Evolutionary conservation across 2,113 vertebrate genomes (phyloP), one percentile per base, ranked within the genome.

Genomic region (Dinomys branickii): DNA sequence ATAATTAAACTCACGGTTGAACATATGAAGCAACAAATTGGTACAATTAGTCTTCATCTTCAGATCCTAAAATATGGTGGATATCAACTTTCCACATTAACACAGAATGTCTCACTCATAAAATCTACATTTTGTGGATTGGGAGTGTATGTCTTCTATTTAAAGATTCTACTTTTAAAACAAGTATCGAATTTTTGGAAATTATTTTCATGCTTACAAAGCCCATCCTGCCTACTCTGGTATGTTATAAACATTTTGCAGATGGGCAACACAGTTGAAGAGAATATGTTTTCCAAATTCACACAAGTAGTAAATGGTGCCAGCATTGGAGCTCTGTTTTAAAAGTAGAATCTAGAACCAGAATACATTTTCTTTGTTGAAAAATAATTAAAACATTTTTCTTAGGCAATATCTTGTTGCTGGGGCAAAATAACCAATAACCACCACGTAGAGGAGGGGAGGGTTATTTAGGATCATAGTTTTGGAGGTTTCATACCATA

Each of bases 1-100:
- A 26, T 30, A 65, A 38, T 83, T 63, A 14, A 96, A 41, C 50
- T 75, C 30, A 77, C 71, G 20, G 8, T 30, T 56, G 65, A 95
- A 58, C 14, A 63, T 65, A 80, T 22, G 33, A 16, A 73, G 9
- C 24, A 84, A 67, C 69, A 73, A 92, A 90, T 82, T 65, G 16
- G 20, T 85, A 89, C 7, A 94, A 13, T 81, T 69, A 85, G 61
- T 22, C 95, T 92, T 91, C 5, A 81, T 47, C 91, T 94, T 54
- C 54, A 87, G 47, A 61, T 65, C 14, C 26, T 2, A 85, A 14
- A 41, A 47, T 50, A 33, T 12, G 44, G 50, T 56, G 2, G 85
- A 41, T 22, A 82, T 20, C 75, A 81, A 88, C 3, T 59, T 85
- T 50, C 24, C 88, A 58, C 56, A 77, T 10, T n/a, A 87, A 61